A percentile compares a stretch with the other conserved stretches of the same genome.
phyloP scores from a whole-genome alignment of 2,113 vertebrate species.

The Orthonyx spaldingii region DNA sequence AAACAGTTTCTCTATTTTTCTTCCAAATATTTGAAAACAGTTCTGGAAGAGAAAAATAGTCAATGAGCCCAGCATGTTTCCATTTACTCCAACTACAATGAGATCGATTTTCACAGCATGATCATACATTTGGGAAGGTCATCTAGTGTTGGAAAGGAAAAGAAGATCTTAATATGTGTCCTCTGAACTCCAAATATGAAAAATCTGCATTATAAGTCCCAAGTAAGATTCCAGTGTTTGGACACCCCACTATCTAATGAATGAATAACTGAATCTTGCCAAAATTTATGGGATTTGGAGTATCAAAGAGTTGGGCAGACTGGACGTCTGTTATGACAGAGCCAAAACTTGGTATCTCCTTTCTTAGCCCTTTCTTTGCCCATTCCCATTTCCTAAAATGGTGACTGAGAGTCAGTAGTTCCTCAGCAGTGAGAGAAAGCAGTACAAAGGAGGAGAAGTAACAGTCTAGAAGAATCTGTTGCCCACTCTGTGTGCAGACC shows the following conservation, averaged over 20 bases:
- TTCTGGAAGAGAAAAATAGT: not conserved
- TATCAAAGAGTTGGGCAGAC: not conserved
- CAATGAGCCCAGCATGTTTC: not conserved
- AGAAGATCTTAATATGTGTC: not conserved
- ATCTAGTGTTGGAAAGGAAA: not conserved
- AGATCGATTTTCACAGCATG: not conserved
- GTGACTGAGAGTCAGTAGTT: not conserved
- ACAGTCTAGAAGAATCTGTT: not conserved
- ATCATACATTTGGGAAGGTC: not conserved
- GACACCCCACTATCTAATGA: not conserved
- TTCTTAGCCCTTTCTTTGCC: not conserved
- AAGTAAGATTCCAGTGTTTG: not conserved
- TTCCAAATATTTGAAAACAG: not conserved
- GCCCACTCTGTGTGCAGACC: accelerated
- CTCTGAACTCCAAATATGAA: not conserved
- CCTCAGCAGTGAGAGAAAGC: not conserved
- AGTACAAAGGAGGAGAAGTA: not conserved
- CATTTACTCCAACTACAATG: not conserved
- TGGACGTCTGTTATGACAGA: not conserved
- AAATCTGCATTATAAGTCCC: not conserved
- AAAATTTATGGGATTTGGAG: not conserved
- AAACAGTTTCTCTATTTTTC: not conserved
- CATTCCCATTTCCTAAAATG: not conserved
- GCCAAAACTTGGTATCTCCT: not conserved
- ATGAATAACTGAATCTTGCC: not conserved